Evolutionary conservation across 2,797 vertebrate genomes (phyloP).

Genomic region (Poeciliopsis turneri): DNA sequence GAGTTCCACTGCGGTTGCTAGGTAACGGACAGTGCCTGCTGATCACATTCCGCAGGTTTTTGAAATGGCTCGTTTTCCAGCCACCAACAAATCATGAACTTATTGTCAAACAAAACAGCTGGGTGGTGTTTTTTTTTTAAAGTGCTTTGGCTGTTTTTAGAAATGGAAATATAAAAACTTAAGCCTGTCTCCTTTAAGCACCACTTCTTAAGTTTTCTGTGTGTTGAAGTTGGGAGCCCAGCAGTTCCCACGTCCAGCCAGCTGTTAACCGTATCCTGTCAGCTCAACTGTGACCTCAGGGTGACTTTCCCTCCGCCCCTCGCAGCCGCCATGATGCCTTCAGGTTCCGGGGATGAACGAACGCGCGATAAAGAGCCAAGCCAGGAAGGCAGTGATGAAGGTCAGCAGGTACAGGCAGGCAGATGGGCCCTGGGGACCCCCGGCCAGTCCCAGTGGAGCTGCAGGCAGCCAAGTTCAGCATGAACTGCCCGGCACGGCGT

Average conservation of each 20-base stretch:
- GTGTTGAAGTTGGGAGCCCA: constrained; percentile 18
- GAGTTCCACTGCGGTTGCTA: too few species aligned
- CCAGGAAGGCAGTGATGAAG: constrained; percentile 17
- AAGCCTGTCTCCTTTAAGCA: background rate
- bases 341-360: constrained; percentile 10
- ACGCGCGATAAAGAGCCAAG: constrained; percentile 1
- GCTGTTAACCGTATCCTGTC: constrained; percentile 34
- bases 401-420: constrained; percentile 44
- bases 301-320: constrained; percentile 23
- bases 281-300: constrained; percentile 21
- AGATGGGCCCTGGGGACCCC: constrained; percentile 51
- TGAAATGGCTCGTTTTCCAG: too few species aligned
- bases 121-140: too few species aligned
- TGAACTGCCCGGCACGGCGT: constrained; percentile 40
- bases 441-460: constrained; percentile 37
- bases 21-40: too few species aligned
- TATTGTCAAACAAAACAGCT: too few species aligned
- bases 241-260: constrained; percentile 15
- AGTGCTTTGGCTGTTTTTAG: too few species aligned
- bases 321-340: background rate
- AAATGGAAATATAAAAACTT: too few species aligned
- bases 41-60: too few species aligned
- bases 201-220: background rate
- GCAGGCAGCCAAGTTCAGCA: constrained; percentile 48
- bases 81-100: too few species aligned